These are phyloP conservation scores for Bostrychus sinensis DNA, from an alignment of 2,113 vertebrate genomes.

Conservation along the genomic window DNA sequence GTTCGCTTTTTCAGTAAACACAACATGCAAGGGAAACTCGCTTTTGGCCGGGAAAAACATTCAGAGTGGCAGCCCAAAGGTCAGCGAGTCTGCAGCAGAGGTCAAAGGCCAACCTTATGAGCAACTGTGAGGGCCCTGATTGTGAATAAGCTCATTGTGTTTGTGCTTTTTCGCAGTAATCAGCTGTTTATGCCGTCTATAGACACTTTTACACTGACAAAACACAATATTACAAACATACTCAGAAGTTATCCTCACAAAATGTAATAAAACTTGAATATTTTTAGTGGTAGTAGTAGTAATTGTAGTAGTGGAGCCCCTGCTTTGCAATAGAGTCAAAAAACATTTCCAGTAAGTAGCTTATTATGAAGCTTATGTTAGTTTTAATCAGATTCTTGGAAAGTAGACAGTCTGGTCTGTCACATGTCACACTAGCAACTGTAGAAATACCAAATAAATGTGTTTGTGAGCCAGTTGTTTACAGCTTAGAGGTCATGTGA, in stretches of 20 bases:
- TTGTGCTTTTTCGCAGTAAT: slow-evolving; percentile 15
- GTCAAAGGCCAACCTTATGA: slow-evolving; percentile 57
- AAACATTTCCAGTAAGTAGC: no score
- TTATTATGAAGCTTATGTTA: no score
- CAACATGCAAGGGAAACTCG: background rate
- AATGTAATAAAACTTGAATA: no score
- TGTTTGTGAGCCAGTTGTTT: slow-evolving; percentile 7
- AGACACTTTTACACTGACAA: background rate
- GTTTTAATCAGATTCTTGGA: no score
- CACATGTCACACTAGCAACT: no score
- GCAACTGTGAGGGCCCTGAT: slow-evolving; percentile 21
- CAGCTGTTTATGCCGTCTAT: slow-evolving; percentile 12
- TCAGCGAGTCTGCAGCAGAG: slow-evolving; percentile 46
- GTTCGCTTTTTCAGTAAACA: slow-evolving; percentile 7
- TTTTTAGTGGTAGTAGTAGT: no score
- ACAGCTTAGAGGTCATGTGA: slow-evolving; percentile 10
- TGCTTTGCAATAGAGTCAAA: no score
- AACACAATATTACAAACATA: no score
- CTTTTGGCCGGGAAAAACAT: slow-evolving; percentile 17
- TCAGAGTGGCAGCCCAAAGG: slow-evolving; percentile 42
- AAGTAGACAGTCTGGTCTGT: no score
- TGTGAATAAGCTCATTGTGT: slow-evolving; percentile 35
- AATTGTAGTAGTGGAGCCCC: no score
- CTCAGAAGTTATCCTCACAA: no score
- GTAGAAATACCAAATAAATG: background rate